Base-by-base conservation (phyloP, 2,797 vertebrate species). In the Cuniculus paca region DNA sequence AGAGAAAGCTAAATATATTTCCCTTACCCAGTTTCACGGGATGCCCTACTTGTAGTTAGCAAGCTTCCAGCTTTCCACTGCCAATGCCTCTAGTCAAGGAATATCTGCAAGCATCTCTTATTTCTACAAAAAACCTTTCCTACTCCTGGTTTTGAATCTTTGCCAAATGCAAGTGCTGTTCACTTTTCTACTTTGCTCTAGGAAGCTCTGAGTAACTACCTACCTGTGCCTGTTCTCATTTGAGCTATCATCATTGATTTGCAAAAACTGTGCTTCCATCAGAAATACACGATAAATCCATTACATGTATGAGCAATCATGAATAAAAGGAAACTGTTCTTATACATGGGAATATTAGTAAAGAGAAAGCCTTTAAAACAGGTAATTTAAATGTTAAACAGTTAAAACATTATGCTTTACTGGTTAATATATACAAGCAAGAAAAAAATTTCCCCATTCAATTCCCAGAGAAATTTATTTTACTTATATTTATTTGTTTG, bases 161-260 rank as follows among this genome's bases (percentile, higher is more conserved):
- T 91, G 77, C 65, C 70, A 93, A 74, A 88, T 58, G 6, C 2
- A 54, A 90, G 17, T 70, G 42, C 85, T 74, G 31, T 77, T 78
- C 36, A 36, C 60, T 45, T 74, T 65, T 6, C 42, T 68, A 90
- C 60, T 63, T 79, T 63, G 16, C 60, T 63, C n/a, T 74, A 54
- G 11, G 19, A 84, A n/a, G 13, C 26, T 63, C 48, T 90, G 50
- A 81, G 78, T 48, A 93, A 87, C 89, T 26, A 80, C 34, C 89
- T 26, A 80, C 34, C n/a, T 84, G 31, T 68, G 52, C 26, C 60
- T 82, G 9, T 91, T 92, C 36, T 82, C 24, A 48, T 88, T 91
- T 75, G 22, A 20, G 24, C 83, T 34, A 14, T 81, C 39, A 83
- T 95, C 6, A 2, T 54, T 91, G 94, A 86, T 91, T 91, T 95